Base-by-base conservation (phyloP, 1,140 invertebrate species). In the Parasteatoda tepidariorum region DNA sequence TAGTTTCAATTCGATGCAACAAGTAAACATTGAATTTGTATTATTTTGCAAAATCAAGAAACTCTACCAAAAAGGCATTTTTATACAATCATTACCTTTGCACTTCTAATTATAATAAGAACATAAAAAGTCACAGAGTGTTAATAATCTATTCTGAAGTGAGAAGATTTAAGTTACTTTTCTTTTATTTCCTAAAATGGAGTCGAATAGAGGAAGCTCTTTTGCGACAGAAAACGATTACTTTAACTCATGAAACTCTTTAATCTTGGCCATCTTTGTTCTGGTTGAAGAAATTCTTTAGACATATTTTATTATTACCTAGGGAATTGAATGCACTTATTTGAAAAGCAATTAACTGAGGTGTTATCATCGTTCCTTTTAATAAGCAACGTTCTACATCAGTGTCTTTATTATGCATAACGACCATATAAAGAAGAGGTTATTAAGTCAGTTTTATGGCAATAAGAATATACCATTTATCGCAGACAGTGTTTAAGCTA, bases 401-500 rank as follows among this genome's bases (percentile, higher is more conserved):
- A 61, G 48, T 30, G 55, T 62, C 34, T 74, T 61, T 31, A 74
- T 74, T 74, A 74, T 74, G 71, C 71, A 74, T 74, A 74, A 74
- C 57, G 71, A 74, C 71, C 71, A 15, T 55, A 61, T 74, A 41
- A 74, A 55, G 71, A 15, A 74, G n/a, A 15, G 24, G 55, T 59
- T 74, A 74, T 74, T 73, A 74, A 74, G 24, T 62, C 18, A 55
- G 68, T 71, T 74, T 74, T 74, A 74, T 74, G 71, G 38, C 57
- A 54, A 15, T 74, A 22, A 59, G 31, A 33, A 22, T 38, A 26
- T n/a, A 18, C 9, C 24, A 2, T 54, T 28, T 61, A 59, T 74
- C 59, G 30, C 30, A n/a, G n/a, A 31, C 59, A 62, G 33, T 30
- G 61, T 11, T 54, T 26, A 59, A 7, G 38, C 3, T 54, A 59